Base-by-base conservation (phyloP, 2,888 invertebrate species). In the Tiliacea citrago region DNA sequence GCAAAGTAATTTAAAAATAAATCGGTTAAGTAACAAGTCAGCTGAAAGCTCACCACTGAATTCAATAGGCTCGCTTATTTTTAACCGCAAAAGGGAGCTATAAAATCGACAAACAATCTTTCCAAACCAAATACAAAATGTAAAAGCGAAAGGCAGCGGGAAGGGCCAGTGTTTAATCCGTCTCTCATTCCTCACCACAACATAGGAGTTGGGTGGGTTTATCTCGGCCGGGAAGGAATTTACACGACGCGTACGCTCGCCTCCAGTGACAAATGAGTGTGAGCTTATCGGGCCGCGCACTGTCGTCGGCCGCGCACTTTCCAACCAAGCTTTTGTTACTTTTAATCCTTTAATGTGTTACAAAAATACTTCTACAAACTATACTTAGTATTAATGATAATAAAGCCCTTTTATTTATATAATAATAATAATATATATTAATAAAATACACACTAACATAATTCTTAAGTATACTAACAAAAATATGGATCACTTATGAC, bases 211-310 rank as follows among this genome's bases (percentile, higher is more conserved):
- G 92, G 91, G 93, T 92, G 92, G 91, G 92, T 94, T 94, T 95
- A 95, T 95, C 95, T 93, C 88, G 86, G 88, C 86, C 86, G 90
- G 90, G 91, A 90, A 92, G 92, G 95, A 95, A 96, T 96, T 94
- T 95, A 95, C 95, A 95, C 93, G 95, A 92, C 92, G 92, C 91
- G 89, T 90, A 89, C 93, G 91, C 92, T 91, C 91, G 93, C 91
- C 91, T 88, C 90, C 89, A 90, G 95, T 96, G 96, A 96, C 96
- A 96, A 96, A 96, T 96, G 96, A 96, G 93, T 89, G 90, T 88
- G 91, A 77, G 89, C 93, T 95, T 96, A 95, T 95, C 95, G 91
- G 83, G 70, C 79, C 88, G 89, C 88, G 86, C 88, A 88, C 89
- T 91, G 91, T 91, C 90, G 90, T 89, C 89, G 89, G 78, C 69